Evolutionary conservation across 2,888 invertebrate genomes (phyloP), one percentile per base, ranked within the genome.

Genomic region (Rhorus exstirpatorius): DNA sequence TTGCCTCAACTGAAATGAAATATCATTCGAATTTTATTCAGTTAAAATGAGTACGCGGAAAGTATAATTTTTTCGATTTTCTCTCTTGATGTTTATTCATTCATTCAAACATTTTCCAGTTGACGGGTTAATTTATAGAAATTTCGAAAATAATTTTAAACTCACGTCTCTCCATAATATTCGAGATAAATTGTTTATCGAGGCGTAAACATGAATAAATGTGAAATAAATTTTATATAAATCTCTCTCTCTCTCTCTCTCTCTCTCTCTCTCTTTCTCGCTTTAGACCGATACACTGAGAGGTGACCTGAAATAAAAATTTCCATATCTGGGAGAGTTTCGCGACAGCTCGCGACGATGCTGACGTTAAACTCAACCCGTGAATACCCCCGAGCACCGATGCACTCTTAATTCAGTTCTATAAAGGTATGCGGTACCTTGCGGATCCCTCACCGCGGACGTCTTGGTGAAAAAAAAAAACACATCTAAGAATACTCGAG

Each of bases 391-490:
- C 31, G 41, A 60, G 41, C 26, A 31, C 44, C 65, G 55, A 65
- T 79, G 71, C 63, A 71, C 63, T 55, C 61, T 79, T 55, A 63
- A 79, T 71, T 71, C 61, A 55, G 35, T 55, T 65, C 55, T 71
- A 35, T 65, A 63, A 21, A 31, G 17, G 19, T 55, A 17, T 31
- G 24, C 31, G 10, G 38, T 14, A 21, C 12, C 51, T 46, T 6
- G 41, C 14, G 7, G 10, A 63, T 44, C 46, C 26, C 67, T 67
- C 35, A 21, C 24, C 58, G 14, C 19, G 38, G n/a, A 35, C 31
- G 21, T 44, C 46, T 41, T 31, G 31, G 31, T 35, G 17, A 1
- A n/a, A 14, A n/a, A 35, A 14, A 26, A 63, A 65, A 35, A 35
- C 44, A 53, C 41, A 44, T 61, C 14, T 44, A 46, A 46, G 53